Percentiles rank a stretch among this genome's conserved stretches.
phyloP scores from a whole-genome alignment of 2,113 vertebrate species.

The Pseudonaja textilis region DNA sequence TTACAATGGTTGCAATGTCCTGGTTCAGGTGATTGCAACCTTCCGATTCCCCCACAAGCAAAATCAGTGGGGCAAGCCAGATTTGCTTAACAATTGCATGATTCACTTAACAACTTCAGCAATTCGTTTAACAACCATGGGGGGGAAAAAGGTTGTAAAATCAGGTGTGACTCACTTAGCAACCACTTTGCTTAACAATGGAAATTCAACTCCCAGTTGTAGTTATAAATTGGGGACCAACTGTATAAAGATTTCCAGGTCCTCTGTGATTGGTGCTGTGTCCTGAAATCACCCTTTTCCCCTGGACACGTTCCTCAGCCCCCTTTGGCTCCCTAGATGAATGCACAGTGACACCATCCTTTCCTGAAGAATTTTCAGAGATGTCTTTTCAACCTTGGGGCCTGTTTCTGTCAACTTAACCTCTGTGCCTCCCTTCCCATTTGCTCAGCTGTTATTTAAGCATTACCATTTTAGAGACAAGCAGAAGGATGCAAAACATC shows the following conservation, averaged over 20 bases:
- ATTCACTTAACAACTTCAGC: neutral
- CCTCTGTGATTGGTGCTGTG: neutral
- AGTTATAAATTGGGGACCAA: neutral
- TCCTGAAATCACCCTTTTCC: neutral
- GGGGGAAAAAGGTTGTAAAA: neutral
- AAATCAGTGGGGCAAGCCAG: neutral
- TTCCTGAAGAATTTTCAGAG: neutral
- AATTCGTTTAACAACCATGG: neutral
- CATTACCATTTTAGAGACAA: neutral
- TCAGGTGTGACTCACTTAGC: neutral
- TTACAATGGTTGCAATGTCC: neutral
- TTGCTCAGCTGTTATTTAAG: neutral
- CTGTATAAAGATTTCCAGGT: neutral
- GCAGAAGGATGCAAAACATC: neutral
- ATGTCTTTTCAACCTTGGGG: neutral
- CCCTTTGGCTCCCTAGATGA: neutral
- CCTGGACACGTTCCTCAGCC: neutral
- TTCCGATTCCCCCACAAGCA: neutral
- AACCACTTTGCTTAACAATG: neutral
- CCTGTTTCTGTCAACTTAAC: neutral
- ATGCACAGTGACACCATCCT: conserved; percentile 2
- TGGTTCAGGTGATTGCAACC: neutral
- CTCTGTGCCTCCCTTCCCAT: neutral
- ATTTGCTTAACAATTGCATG: neutral
- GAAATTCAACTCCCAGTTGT: neutral